These are phyloP conservation scores for Philonicus albiceps DNA, from an alignment of 2,888 invertebrate species.

Conservation along the genomic window DNA sequence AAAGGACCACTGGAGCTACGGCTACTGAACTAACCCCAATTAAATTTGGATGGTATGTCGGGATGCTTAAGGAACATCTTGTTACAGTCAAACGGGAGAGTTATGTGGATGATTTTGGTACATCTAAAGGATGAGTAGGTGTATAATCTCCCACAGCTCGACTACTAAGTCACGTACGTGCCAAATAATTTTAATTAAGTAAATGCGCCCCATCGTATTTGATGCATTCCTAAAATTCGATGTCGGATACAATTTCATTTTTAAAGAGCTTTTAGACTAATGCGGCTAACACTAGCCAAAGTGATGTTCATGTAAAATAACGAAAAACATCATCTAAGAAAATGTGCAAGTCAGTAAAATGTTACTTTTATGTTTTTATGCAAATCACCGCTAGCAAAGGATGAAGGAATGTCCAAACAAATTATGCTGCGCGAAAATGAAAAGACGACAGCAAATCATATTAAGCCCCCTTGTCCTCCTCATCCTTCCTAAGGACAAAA, in stretches of 20 bases:
- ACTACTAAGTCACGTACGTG: neutral
- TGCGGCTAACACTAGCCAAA: neutral
- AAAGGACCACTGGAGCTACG: constrained; percentile 6
- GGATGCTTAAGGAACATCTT: neutral
- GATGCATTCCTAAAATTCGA: neutral
- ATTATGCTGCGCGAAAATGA: neutral
- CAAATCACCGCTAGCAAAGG: neutral
- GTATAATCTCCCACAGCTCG: neutral
- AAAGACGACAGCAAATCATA: constrained; percentile 13
- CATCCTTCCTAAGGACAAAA: neutral
- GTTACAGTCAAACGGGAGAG: neutral
- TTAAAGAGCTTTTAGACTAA: neutral
- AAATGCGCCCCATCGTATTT: neutral
- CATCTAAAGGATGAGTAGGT: neutral
- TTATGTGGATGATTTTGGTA: neutral
- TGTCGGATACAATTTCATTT: neutral
- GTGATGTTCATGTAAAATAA: neutral
- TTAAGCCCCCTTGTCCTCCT: neutral
- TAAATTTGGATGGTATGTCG: constrained; percentile 30
- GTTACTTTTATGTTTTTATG: constrained; percentile 3
- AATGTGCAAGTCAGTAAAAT: constrained; percentile 22
- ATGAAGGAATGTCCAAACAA: constrained; percentile 32
- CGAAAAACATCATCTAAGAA: neutral
- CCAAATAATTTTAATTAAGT: constrained; percentile 31
- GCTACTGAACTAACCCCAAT: constrained; percentile 33